Evolutionary conservation across 2,113 vertebrate species (phyloP), one percentile per base, ranked within the genome.

Genomic region (Nestor notabilis): DNA sequence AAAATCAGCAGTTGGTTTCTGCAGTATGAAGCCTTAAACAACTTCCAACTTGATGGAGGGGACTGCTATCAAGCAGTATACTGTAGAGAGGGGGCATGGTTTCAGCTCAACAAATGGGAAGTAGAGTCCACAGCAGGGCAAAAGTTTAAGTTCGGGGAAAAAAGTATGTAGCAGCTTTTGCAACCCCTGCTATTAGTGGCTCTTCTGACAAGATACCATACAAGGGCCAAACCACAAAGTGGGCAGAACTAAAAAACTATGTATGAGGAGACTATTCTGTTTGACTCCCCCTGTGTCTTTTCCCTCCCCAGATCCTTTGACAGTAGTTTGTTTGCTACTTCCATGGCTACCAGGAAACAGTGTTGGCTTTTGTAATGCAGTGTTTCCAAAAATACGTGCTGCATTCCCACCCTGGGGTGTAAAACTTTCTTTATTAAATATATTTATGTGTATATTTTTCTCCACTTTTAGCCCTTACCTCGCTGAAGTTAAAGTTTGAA

Each of bases 291-390:
- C 8, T 13, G 14, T 79, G 33, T 83, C 35, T 88, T 70, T 94
- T 79, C 52, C 47, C 43, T 63, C 41, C 43, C 39, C 75, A 85
- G 35, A 72, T 87, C 28, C 43, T 79, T 24, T 20, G 49, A 74
- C 41, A 94, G 69, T 64, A 82, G 75, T 95, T 83, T 90, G 52
- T 88, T 87, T 87, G 86, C 68, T 97, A 7, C 60, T 93, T 93
- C 39, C 13, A 7, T 68, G 86, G 58, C 55, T 81, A 13, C 75
- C 63, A 50, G 77, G 77, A 93, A 72, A 74, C 27, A 47, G 28
- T 37, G 17, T 43, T 50, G 24, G 5, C 25, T 91, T 47, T 43
- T 35, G 65, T 10, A 35, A 89, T 21, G 2, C 14, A 3, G 18
- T 78, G 23, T 90, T 96, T 91, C 52, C 41, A 63, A 41, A 83